phyloP scores from a whole-genome alignment of 2,113 vertebrate species.

The human region DNA sequence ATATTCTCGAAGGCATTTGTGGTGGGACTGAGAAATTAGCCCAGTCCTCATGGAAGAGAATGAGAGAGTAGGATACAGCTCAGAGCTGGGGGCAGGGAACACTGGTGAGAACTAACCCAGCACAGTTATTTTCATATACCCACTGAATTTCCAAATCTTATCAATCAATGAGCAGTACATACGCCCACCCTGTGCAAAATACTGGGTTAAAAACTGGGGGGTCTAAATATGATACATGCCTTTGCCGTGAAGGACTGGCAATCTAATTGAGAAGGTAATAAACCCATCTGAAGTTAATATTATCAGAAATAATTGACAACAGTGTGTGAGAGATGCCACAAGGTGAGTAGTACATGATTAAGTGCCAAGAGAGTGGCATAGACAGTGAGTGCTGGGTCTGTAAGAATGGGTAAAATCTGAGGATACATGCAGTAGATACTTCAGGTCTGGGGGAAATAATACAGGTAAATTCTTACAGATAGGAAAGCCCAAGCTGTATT shows the following conservation, averaged over 20 bases:
- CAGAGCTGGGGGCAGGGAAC: background rate
- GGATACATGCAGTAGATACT: background rate
- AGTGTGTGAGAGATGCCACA: background rate
- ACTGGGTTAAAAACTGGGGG: background rate
- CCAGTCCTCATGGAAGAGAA: background rate
- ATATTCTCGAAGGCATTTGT: background rate
- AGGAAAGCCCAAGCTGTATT: background rate
- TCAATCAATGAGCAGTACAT: background rate
- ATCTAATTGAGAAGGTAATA: background rate
- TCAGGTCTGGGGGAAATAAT: background rate
- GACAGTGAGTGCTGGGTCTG: background rate
- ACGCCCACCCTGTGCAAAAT: background rate
- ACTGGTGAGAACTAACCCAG: background rate
- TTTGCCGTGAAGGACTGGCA: background rate
- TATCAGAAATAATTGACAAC: background rate
- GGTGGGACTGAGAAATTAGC: background rate
- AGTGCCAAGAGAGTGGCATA: background rate
- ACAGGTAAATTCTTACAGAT: background rate
- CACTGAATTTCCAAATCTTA: background rate
- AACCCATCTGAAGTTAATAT: background rate
- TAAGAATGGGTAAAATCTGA: background rate
- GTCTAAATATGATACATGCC: constrained; percentile 5
- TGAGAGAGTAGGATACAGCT: background rate
- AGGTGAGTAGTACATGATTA: background rate
- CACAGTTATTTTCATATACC: background rate